phyloP scores from a whole-genome alignment of 2,113 vertebrate species.

The Gnathonemus echidnorhynchus region DNA sequence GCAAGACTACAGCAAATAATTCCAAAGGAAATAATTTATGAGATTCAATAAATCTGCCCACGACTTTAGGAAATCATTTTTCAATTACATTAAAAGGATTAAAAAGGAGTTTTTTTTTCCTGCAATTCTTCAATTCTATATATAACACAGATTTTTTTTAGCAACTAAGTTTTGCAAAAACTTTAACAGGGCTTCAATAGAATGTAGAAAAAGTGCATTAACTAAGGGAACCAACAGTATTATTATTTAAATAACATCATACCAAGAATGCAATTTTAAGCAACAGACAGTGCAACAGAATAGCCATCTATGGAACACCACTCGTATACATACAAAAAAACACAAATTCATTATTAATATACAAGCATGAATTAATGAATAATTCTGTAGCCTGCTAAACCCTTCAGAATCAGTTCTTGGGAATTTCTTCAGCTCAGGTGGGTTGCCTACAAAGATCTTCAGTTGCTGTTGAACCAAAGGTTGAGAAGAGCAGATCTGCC shows the following conservation, averaged over 20 bases:
- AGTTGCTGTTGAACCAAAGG: neutral
- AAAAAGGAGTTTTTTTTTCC: neutral
- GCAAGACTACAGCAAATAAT: neutral
- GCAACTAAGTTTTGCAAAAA: neutral
- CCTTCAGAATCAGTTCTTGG: neutral
- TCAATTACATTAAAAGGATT: constrained; percentile 9
- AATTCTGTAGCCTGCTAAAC: neutral
- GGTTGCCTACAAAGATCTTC: neutral
- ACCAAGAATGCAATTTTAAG: neutral
- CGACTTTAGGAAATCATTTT: neutral
- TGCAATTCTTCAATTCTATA: neutral
- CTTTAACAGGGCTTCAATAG: neutral
- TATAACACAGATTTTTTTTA: constrained; percentile 6
- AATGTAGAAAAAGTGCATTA: neutral
- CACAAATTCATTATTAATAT: neutral
- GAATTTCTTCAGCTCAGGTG: neutral
- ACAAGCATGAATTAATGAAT: neutral
- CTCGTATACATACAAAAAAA: neutral
- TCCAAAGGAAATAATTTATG: neutral
- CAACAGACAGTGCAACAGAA: neutral
- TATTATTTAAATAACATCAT: neutral
- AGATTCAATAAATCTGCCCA: constrained; percentile 5
- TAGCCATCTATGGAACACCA: neutral
- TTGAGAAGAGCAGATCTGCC: neutral
- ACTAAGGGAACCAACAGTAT: neutral